Base-by-base conservation (phyloP, 92 coral and sea anemone species). In the Isaurus tuberculatus region DNA sequence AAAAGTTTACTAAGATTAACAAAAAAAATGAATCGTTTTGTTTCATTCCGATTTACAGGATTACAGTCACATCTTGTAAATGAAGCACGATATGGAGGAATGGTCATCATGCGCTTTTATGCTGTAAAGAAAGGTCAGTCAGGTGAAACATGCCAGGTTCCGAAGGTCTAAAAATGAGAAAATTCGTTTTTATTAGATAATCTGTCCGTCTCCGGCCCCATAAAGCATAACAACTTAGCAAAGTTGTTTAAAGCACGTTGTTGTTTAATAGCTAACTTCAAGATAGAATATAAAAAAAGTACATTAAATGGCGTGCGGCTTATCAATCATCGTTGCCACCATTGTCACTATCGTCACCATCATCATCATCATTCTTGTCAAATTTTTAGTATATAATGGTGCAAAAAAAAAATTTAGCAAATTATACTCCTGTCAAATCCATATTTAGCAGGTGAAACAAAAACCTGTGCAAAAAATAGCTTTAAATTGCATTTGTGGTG, bases 121-220 rank as follows among this genome's bases (percentile, higher is more conserved):
- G 97, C 98, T 13, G 88, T 88, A 17, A 95, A 94, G 88, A 95
- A 95, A 94, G 98, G 98, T 95, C 64, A 67, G 84, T 29, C 85
- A 44, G 17, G 6, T 29, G 4, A 1, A 16, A 26, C 28, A 29
- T 28, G 34, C 23, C 23, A 17, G 2, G 1, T 23, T n/a, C n/a
- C n/a, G n/a, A n/a, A n/a, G n/a, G n/a, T n/a, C n/a, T n/a, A n/a
- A n/a, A n/a, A n/a, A n/a, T n/a, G n/a, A n/a, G n/a, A 20, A 65
- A 66, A 25, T 11, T 2, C 23, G 0, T 26, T 3, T 17, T 66
- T 66, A 26, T 65, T 25, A 22, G 6, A 31, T 8, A n/a, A n/a
- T n/a, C n/a, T n/a, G n/a, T 58, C 40, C 8, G 2, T 6, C 3
- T 23, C 43, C 13, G 32, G n/a, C 33, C 22, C 48, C 23, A 22